Evolutionary conservation across 2,113 vertebrate genomes (phyloP).

Genomic region (Melanostigma gelatinosum): DNA sequence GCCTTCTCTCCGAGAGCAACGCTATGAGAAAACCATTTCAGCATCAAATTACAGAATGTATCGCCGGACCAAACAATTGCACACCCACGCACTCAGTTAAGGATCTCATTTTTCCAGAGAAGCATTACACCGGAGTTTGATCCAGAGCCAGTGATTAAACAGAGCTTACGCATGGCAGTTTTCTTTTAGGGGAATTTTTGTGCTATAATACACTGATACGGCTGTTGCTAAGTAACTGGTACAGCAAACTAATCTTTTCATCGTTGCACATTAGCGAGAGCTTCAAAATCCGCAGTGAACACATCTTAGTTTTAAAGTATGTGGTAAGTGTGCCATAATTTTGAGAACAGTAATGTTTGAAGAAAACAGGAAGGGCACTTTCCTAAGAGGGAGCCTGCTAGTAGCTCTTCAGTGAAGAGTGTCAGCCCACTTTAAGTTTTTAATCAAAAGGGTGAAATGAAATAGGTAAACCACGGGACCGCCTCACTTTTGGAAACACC

Average conservation of each 20-base stretch:
- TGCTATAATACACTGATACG: conserved; percentile 14
- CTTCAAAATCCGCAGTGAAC: conserved; percentile 31
- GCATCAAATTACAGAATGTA: conserved; percentile 19
- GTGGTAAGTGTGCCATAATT: background rate
- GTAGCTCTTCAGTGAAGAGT: background rate
- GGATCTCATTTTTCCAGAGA: conserved; percentile 34
- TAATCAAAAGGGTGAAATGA: background rate
- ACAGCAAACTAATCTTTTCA: conserved; percentile 35
- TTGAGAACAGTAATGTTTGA: background rate
- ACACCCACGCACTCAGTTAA: conserved; percentile 19
- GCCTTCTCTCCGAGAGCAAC: background rate
- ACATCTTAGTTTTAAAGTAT: conserved; percentile 24
- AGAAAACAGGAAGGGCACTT: conserved; percentile 3
- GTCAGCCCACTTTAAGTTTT: background rate
- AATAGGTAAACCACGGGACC: background rate
- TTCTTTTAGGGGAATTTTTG: conserved; percentile 24
- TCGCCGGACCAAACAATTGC: conserved; percentile 26
- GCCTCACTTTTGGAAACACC: background rate
- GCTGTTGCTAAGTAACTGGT: conserved; percentile 64
- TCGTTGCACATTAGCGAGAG: conserved; percentile 31
- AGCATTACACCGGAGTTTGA: conserved; percentile 45
- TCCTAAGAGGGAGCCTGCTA: background rate
- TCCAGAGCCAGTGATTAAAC: conserved; percentile 53
- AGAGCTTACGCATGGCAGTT: conserved; percentile 29
- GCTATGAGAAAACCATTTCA: conserved; percentile 2